phyloP scores from a whole-genome alignment of 2,113 vertebrate genomes.

The Tenrec ecaudatus region DNA sequence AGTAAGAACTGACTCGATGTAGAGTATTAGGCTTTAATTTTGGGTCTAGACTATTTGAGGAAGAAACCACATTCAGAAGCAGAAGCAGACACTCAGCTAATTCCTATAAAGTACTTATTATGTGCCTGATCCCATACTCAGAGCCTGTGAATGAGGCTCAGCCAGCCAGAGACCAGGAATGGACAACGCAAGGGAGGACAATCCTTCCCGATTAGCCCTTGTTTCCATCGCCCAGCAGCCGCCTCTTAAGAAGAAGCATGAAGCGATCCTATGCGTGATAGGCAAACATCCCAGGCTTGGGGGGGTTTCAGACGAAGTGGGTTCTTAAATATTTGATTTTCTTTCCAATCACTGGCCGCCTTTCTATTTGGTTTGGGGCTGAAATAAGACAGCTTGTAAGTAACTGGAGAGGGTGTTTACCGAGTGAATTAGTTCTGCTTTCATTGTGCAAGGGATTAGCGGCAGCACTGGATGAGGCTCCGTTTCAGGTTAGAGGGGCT shows the following conservation, averaged over 20 bases:
- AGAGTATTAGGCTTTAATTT: too few species aligned
- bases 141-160: not conserved
- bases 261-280: conserved; percentile 22
- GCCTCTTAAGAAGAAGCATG: conserved; percentile 53
- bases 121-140: not conserved
- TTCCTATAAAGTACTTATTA: not conserved
- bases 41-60: not conserved
- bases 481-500: conserved; percentile 98
- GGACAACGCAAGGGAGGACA: not conserved
- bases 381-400: conserved; percentile 96
- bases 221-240: conserved; percentile 33
- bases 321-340: conserved; percentile 86
- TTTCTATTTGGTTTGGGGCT: conserved; percentile 90
- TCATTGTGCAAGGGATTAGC: conserved; percentile 98
- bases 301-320: conserved; percentile 76
- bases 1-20: too few species aligned
- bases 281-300: conserved; percentile 56
- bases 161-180: not conserved
- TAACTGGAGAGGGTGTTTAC: conserved; percentile 99
- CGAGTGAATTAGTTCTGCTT: conserved; percentile 99
- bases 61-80: not conserved
- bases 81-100: not conserved
- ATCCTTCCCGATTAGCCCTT: not conserved
- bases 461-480: conserved; percentile 93
- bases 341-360: conserved; percentile 85